Percentiles rank a stretch among this genome's conserved stretches.
Conservation (phyloP, 2,797 vertebrate species). For the Astyanax mexicanus region DNA sequence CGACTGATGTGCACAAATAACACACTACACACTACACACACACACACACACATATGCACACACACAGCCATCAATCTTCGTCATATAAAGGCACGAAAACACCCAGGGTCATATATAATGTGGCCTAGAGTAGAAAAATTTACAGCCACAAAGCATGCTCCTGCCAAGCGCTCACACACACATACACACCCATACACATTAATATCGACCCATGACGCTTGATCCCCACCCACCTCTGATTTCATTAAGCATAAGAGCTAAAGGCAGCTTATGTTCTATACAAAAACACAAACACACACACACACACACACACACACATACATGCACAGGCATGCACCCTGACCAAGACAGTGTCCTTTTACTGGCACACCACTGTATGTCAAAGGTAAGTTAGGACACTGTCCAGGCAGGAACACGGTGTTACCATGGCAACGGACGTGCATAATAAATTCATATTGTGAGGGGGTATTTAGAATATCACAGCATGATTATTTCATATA, state of each 20-base stretch:
- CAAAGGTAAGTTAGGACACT: constrained; percentile 16
- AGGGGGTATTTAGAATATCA: background rate
- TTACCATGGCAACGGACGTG: constrained; percentile 27
- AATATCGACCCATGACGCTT: constrained; percentile 16
- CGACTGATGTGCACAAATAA: constrained; percentile 8
- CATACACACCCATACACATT: constrained; percentile 19
- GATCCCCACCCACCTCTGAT: constrained; percentile 7
- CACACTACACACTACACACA: background rate
- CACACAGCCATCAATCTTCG: background rate
- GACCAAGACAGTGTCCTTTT: background rate
- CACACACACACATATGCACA: constrained; percentile 1
- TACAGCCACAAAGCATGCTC: constrained; percentile 16
- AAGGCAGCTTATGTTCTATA: background rate
- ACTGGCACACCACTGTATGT: constrained; percentile 3
- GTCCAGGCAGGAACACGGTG: constrained; percentile 24
- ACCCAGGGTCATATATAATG: constrained; percentile 15
- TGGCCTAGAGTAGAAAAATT: constrained; percentile 24
- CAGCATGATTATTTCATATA: too few relatives aligned
- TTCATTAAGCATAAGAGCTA: constrained; percentile 23
- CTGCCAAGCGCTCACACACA: constrained; percentile 20
- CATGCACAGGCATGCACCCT: background rate
- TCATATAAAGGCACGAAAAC: constrained; percentile 25
- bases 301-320: too few relatives aligned
- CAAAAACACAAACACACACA: constrained; percentile 4
- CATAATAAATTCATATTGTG: background rate